These are phyloP conservation scores for Ethmia dodecea DNA, from an alignment of 2,888 invertebrate genomes.

Conservation along the genomic window DNA sequence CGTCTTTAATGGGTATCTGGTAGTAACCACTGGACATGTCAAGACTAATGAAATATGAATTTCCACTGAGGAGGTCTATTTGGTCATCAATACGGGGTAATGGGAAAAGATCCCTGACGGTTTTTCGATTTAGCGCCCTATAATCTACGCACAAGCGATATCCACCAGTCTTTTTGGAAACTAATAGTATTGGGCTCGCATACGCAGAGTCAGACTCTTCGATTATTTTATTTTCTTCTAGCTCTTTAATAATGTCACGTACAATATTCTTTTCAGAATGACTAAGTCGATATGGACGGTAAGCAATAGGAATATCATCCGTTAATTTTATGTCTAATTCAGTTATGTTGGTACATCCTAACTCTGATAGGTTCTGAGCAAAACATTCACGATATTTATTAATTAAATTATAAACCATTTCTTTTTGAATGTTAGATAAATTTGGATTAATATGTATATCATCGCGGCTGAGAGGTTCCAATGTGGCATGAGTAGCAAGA, in stretches of 20 bases:
- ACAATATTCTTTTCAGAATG: conserved; percentile 18
- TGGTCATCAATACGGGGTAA: too few species aligned
- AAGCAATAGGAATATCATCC: conserved; percentile 5
- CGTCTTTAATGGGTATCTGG: too few species aligned
- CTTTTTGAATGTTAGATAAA: not conserved
- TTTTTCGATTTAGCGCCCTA: conserved; percentile 13
- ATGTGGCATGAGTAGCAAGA: not conserved
- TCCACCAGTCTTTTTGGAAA: conserved; percentile 11
- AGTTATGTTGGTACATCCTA: conserved; percentile 3
- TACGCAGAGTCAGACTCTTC: too few species aligned
- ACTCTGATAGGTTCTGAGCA: conserved; percentile 3
- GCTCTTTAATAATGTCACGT: conserved; percentile 10
- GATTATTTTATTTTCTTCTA: conserved; percentile 3
- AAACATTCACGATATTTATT: conserved; percentile 2
- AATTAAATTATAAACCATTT: not conserved
- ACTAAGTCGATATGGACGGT: too few species aligned
- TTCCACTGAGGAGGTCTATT: conserved; percentile 12
- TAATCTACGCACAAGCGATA: too few species aligned
- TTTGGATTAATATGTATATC: not conserved
- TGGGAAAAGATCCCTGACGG: conserved; percentile 12
- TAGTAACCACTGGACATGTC: too few species aligned
- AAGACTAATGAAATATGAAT: conserved; percentile 10
- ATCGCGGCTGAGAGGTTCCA: not conserved
- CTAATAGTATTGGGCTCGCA: conserved; percentile 12
- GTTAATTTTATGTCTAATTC: conserved; percentile 2